Conservation (phyloP, 2,888 invertebrate genomes). For the Eupeodes latifasciatus region DNA sequence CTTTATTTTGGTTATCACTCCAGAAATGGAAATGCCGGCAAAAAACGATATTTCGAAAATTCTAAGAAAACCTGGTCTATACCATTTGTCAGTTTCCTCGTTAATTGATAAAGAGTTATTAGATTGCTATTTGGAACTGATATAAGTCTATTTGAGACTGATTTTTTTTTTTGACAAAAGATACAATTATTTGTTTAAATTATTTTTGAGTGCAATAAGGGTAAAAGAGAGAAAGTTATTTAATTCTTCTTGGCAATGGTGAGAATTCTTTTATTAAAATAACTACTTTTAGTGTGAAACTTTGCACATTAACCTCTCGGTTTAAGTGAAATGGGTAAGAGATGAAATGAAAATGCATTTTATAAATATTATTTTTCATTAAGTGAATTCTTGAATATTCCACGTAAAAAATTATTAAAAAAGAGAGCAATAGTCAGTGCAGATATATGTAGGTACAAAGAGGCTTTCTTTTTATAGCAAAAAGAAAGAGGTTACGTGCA, state of each 20-base stretch:
- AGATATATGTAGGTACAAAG: constrained; percentile 20
- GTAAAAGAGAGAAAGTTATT: neutral
- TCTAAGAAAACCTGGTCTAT: too few relatives aligned
- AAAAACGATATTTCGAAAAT: too few relatives aligned
- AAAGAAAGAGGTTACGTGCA: neutral
- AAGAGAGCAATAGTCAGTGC: constrained; percentile 39
- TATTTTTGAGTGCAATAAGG: too few relatives aligned
- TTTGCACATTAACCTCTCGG: neutral
- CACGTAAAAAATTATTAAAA: neutral
- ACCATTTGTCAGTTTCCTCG: too few relatives aligned
- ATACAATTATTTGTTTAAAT: too few relatives aligned
- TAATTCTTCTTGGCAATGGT: too few relatives aligned
- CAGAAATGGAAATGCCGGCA: too few relatives aligned
- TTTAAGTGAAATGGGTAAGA: neutral
- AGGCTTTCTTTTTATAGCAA: constrained; percentile 47
- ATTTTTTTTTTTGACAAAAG: too few relatives aligned
- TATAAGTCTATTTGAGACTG: too few relatives aligned
- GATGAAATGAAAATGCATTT: constrained; percentile 36
- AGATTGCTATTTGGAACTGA: too few relatives aligned
- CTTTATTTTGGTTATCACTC: too few relatives aligned
- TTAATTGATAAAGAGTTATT: too few relatives aligned
- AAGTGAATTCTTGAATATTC: constrained; percentile 27
- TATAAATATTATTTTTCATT: constrained; percentile 18
- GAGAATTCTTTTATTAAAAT: neutral
- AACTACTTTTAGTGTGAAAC: neutral